Evolutionary conservation across 2,797 vertebrate species (phyloP).

Genomic region (Glyptemys insculpta): DNA sequence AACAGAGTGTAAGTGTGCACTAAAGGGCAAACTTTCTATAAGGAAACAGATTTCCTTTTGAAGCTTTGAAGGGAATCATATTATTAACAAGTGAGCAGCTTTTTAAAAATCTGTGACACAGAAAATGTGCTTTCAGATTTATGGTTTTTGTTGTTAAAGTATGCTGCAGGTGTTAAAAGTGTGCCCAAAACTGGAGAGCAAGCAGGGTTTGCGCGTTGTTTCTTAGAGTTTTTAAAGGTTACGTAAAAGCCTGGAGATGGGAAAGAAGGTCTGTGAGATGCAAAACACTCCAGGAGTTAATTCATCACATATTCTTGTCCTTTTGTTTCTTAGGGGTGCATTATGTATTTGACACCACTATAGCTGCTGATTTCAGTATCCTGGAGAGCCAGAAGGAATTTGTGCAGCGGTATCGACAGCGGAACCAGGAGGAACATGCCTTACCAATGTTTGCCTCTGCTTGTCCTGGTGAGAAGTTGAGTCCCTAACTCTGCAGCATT

Average conservation of each 20-base stretch:
- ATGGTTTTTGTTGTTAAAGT: background rate
- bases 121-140: background rate
- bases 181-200: background rate
- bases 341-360: slow-evolving; percentile 92
- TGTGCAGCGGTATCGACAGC: slow-evolving; percentile 89
- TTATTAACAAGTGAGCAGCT: background rate
- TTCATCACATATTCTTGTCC: background rate
- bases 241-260: background rate
- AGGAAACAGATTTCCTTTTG: background rate
- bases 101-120: background rate
- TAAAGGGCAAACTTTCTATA: background rate
- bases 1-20: background rate
- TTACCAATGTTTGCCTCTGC: slow-evolving; percentile 98
- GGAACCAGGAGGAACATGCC: slow-evolving; percentile 88
- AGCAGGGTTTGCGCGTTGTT: rapidly evolving
- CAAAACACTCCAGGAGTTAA: background rate
- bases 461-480: slow-evolving; percentile 89
- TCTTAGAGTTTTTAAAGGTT: background rate
- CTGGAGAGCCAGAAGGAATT: slow-evolving; percentile 96
- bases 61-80: background rate
- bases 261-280: background rate
- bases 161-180: background rate
- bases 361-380: slow-evolving; percentile 95
- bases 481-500: background rate
- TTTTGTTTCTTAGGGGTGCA: slow-evolving; percentile 85